Evolutionary conservation across 64 coral and sea anemone genomes (phyloP).

Genomic region (Pachyseris speciosa): DNA sequence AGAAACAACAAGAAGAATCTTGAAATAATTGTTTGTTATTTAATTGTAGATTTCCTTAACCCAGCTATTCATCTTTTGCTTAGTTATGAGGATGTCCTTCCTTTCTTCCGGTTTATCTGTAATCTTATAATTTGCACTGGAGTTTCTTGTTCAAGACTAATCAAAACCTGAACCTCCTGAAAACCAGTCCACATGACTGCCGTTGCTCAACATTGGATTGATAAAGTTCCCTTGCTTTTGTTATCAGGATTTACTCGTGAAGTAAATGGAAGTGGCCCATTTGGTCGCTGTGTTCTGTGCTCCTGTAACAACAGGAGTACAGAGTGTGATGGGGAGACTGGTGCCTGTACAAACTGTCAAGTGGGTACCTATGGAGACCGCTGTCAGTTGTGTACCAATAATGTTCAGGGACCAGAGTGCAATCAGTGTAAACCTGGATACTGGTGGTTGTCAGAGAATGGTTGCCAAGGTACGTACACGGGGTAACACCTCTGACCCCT

Average conservation of each 20-base stretch:
- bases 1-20: too few relatives aligned
- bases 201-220: not conserved
- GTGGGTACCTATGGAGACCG: slow-evolving; percentile 79
- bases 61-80: too few relatives aligned
- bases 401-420: slow-evolving; percentile 81
- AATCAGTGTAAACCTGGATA: slow-evolving; percentile 63
- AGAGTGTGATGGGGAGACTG: slow-evolving; percentile 76
- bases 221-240: not conserved
- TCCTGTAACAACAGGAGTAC: slow-evolving; percentile 85
- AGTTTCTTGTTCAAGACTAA: too few relatives aligned
- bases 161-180: too few relatives aligned
- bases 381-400: slow-evolving; percentile 81
- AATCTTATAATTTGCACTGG: too few relatives aligned
- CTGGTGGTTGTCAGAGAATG: slow-evolving; percentile 81
- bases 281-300: slow-evolving; percentile 76
- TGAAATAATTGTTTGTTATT: too few relatives aligned
- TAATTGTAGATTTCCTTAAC: too few relatives aligned
- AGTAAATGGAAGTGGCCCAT: slow-evolving; percentile 31
- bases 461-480: slow-evolving; percentile 64
- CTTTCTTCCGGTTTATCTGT: too few relatives aligned
- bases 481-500: not conserved
- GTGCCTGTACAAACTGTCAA: slow-evolving; percentile 74
- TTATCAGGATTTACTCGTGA: slow-evolving; percentile 82
- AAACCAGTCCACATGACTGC: too few relatives aligned
- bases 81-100: too few relatives aligned